These are phyloP conservation scores for Egretta garzetta DNA, from an alignment of 2,113 vertebrate species.

Conservation along the genomic window DNA sequence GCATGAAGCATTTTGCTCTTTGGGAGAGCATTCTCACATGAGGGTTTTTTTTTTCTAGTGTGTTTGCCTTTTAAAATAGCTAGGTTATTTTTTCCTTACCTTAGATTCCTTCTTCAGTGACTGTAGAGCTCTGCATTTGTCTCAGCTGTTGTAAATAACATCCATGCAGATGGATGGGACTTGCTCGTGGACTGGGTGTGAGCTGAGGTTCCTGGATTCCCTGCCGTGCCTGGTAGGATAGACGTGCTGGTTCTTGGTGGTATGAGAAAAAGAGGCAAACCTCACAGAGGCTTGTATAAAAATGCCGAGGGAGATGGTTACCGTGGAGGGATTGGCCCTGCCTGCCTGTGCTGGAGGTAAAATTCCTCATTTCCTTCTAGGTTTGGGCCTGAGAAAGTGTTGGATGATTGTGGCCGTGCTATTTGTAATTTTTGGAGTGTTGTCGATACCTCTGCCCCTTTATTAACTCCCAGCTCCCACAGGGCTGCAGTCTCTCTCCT, in stretches of 20 bases:
- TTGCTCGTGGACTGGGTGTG: not conserved
- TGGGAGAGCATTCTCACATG: not conserved
- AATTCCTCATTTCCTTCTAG: not conserved
- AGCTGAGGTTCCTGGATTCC: constrained; percentile 17
- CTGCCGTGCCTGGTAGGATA: not conserved
- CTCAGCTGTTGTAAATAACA: not conserved
- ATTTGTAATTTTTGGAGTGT: not conserved
- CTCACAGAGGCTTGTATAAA: not conserved
- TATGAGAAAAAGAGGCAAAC: not conserved
- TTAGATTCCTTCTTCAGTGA: not conserved
- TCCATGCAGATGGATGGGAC: constrained; percentile 3
- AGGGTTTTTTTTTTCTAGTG: not conserved
- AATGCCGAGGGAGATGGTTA: not conserved
- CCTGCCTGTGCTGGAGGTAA: not conserved
- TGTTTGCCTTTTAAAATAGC: constrained; percentile 40
- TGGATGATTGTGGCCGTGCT: not conserved
- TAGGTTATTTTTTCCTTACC: constrained; percentile 39
- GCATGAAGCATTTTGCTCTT: not conserved
- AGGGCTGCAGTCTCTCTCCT: not conserved
- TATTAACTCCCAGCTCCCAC: not conserved
- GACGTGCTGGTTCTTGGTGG: not conserved
- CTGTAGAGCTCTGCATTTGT: not conserved
- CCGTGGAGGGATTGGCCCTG: not conserved
- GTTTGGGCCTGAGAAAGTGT: not conserved
- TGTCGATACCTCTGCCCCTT: not conserved